phyloP scores from a whole-genome alignment of 2,888 invertebrate genomes.

The Disparrhopalites patrizii region DNA sequence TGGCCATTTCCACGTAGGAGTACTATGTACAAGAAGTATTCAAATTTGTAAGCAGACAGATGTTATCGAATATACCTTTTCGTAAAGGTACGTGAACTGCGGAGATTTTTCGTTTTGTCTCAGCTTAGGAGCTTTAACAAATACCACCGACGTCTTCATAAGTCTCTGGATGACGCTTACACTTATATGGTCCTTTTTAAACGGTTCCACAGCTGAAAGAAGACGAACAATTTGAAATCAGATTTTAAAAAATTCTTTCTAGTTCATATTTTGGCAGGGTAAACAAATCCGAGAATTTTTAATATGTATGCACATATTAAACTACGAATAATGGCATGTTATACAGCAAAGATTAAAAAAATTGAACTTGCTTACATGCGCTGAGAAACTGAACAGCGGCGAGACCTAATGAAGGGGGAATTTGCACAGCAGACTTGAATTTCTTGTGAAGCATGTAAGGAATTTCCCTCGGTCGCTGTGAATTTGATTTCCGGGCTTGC shows the following conservation, averaged over 20 bases:
- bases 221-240: too few species aligned
- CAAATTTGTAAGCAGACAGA: too few species aligned
- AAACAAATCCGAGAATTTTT: too few species aligned
- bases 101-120: constrained; percentile 3
- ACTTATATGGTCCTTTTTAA: constrained; percentile 23
- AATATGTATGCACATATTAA: background rate
- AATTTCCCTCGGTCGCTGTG: constrained; percentile 24
- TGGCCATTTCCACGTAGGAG: background rate
- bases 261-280: too few species aligned
- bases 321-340: background rate
- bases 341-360: too few species aligned
- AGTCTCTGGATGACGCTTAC: constrained; percentile 26
- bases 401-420: constrained; percentile 27
- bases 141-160: constrained; percentile 17
- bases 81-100: constrained; percentile 20
- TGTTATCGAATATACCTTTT: constrained; percentile 14
- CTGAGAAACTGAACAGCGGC: constrained; percentile 32
- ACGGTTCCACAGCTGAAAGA: constrained; percentile 29
- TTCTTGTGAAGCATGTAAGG: constrained; percentile 56
- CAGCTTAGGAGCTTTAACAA: constrained; percentile 26
- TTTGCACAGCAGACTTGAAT: constrained; percentile 52
- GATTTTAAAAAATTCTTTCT: too few species aligned
- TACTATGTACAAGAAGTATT: too few species aligned
- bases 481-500: constrained; percentile 53
- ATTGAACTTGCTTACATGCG: constrained; percentile 28